Percentiles rank a stretch among this genome's conserved stretches.
phyloP scores from a whole-genome alignment of 2,797 vertebrate species.

The Cossypha caffra region DNA sequence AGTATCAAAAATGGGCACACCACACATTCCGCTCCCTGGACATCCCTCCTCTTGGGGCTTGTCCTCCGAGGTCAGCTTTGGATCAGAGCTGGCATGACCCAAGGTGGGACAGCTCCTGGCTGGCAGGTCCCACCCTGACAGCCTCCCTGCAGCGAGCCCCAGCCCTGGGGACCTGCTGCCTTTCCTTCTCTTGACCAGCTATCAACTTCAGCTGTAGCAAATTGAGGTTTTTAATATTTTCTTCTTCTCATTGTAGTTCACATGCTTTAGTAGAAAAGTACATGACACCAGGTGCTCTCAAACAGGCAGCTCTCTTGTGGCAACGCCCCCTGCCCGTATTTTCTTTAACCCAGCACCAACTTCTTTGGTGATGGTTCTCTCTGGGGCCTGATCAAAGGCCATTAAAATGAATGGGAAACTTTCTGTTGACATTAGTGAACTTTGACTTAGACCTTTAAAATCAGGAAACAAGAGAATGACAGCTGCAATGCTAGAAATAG shows the following conservation, averaged over 20 bases:
- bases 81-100: neutral
- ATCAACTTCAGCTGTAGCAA: neutral
- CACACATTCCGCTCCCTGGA: rapidly evolving
- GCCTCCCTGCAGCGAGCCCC: rapidly evolving
- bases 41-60: neutral
- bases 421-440: neutral
- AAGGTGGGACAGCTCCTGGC: rapidly evolving
- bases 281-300: neutral
- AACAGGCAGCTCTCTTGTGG: neutral
- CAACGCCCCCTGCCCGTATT: rapidly evolving
- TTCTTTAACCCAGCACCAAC: neutral
- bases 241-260: neutral
- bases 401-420: neutral
- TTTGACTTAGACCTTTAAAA: neutral
- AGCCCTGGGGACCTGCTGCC: neutral
- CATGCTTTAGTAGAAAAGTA: neutral
- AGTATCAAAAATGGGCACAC: neutral
- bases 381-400: neutral
- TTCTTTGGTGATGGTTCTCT: neutral
- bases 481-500: neutral
- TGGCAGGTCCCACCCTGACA: neutral
- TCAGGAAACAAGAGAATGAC: neutral
- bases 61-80: neutral
- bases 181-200: neutral
- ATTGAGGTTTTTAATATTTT: neutral